Evolutionary conservation across 1,140 invertebrate genomes (phyloP).

Genomic region (Magallana angulata): DNA sequence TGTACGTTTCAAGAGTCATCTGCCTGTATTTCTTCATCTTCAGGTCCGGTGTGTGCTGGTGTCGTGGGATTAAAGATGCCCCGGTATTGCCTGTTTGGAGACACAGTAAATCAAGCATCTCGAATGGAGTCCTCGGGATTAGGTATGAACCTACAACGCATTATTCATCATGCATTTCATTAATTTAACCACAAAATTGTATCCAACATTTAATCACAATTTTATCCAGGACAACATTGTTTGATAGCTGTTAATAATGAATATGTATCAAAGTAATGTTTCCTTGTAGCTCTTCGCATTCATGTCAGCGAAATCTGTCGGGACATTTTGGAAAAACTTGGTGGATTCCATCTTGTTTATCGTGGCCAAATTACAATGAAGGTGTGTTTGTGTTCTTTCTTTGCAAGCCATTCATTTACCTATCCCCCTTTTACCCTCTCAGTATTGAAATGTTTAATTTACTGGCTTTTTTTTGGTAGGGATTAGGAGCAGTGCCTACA

Average conservation of each 20-base stretch:
- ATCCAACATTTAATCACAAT: too few relatives aligned
- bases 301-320: conserved; percentile 95
- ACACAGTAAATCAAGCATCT: conserved; percentile 94
- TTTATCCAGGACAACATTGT: too few relatives aligned
- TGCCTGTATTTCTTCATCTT: not conserved
- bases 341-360: conserved; percentile 90
- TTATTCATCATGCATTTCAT: too few relatives aligned
- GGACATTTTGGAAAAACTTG: conserved; percentile 90
- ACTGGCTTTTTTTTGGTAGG: conserved; percentile 50
- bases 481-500: conserved; percentile 61
- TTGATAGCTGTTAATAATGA: too few relatives aligned
- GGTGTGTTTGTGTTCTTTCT: conserved; percentile 81
- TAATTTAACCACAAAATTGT: too few relatives aligned
- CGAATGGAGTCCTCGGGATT: conserved; percentile 91
- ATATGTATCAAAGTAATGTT: not conserved
- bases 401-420: not conserved
- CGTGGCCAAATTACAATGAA: conserved; percentile 95
- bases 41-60: conserved; percentile 82
- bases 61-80: conserved; percentile 94
- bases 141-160: conserved; percentile 19
- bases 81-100: conserved; percentile 89
- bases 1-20: not conserved
- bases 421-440: not conserved
- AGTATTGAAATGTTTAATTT: not conserved
- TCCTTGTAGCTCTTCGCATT: conserved; percentile 89